Evolutionary conservation across 2,888 invertebrate genomes (phyloP).

Genomic region (Germaria angustata): DNA sequence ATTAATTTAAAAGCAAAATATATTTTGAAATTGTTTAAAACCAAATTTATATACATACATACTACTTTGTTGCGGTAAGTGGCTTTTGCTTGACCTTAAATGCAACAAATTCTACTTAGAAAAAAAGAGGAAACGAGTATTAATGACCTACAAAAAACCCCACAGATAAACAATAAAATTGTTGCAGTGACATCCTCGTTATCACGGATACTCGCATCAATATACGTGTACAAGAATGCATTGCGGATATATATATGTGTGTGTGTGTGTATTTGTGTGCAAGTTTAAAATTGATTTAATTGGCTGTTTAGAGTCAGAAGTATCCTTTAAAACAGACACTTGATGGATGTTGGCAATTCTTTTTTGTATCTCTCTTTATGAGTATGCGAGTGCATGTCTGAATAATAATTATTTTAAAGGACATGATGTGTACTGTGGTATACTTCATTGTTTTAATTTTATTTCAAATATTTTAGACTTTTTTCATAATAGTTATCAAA

Average conservation of each 20-base stretch:
- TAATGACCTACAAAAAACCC: slow-evolving; percentile 57
- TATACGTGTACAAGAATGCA: slow-evolving; percentile 28
- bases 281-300: slow-evolving; percentile 58
- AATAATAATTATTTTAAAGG: background rate
- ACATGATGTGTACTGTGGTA: too few relatives aligned
- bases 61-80: too few relatives aligned
- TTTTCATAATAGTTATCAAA: too few relatives aligned
- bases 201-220: background rate
- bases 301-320: slow-evolving; percentile 42
- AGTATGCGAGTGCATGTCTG: background rate
- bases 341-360: background rate
- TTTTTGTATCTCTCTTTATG: background rate
- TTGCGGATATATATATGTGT: slow-evolving; percentile 3
- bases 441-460: too few relatives aligned
- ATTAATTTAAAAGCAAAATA: background rate
- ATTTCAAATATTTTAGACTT: too few relatives aligned
- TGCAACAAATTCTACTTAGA: background rate
- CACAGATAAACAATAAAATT: slow-evolving; percentile 16
- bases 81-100: slow-evolving; percentile 3
- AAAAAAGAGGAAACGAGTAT: background rate
- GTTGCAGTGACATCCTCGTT: background rate
- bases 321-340: background rate
- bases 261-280: slow-evolving; percentile 1
- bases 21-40: background rate
- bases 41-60: too few relatives aligned